phyloP scores from a whole-genome alignment of 2,797 vertebrate genomes.

The Clarias platycephalus region DNA sequence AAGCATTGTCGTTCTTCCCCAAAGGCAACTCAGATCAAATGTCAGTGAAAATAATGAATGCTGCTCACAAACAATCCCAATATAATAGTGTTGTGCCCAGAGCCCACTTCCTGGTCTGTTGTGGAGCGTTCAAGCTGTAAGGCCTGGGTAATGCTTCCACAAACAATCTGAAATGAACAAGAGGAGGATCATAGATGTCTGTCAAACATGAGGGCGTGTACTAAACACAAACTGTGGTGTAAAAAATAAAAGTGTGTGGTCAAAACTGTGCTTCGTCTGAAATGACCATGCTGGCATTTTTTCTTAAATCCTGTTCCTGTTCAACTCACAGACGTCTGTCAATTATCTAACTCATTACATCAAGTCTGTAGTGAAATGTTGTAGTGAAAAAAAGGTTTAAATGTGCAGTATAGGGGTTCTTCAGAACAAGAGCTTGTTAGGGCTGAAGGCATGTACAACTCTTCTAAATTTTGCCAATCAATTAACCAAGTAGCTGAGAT shows the following conservation, averaged over 20 bases:
- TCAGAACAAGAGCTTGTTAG: background rate
- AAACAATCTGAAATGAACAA: background rate
- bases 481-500: no score
- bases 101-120: background rate
- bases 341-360: background rate
- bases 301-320: background rate
- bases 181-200: background rate
- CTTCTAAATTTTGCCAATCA: background rate
- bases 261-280: background rate
- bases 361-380: background rate
- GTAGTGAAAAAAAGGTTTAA: no score
- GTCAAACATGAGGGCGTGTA: background rate
- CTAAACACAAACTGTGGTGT: background rate
- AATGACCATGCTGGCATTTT: background rate
- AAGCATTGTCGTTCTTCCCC: background rate
- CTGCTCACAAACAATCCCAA: background rate
- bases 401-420: background rate
- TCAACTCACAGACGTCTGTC: background rate
- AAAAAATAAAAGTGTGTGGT: background rate
- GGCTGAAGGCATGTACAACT: background rate
- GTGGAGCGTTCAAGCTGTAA: background rate
- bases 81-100: background rate
- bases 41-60: slow-evolving; percentile 17
- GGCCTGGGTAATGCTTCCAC: background rate
- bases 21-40: background rate